A percentile compares a stretch with the other conserved stretches of the same genome.
These are phyloP conservation scores for Cosmia trapezina DNA, from an alignment of 2,888 invertebrate species.

Conservation along the genomic window DNA sequence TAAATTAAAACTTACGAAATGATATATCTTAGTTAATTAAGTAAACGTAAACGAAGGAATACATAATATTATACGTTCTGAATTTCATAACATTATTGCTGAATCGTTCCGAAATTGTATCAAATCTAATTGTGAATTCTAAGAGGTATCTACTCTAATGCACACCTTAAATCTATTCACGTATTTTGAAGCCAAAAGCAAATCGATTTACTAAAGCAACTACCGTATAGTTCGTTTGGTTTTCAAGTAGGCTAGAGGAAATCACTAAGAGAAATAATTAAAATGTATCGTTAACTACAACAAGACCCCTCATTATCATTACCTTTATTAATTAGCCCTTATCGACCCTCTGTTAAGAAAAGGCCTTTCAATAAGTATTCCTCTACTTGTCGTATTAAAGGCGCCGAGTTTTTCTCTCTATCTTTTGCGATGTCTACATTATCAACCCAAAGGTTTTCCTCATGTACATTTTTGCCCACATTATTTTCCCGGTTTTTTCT, in stretches of 20 bases:
- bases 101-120: conserved; percentile 12
- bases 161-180: conserved; percentile 23
- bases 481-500: neutral
- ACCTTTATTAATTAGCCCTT: conserved; percentile 38
- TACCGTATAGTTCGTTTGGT: neutral
- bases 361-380: conserved; percentile 29
- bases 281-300: conserved; percentile 17
- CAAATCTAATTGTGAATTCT: conserved; percentile 34
- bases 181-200: conserved; percentile 15
- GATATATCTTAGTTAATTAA: neutral
- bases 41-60: conserved; percentile 5
- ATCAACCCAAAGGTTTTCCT: conserved; percentile 18
- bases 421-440: conserved; percentile 23
- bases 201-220: conserved; percentile 17
- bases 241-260: neutral
- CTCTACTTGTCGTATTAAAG: conserved; percentile 20
- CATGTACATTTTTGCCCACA: conserved; percentile 4
- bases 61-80: neutral
- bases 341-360: conserved; percentile 16
- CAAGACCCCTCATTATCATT: conserved; percentile 23
- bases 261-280: conserved; percentile 14
- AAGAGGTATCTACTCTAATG: conserved; percentile 3
- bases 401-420: conserved; percentile 8
- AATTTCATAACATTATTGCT: conserved; percentile 4
- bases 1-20: neutral